Conservation (phyloP, 1,140 invertebrate species). For the Mactra quadrangularis region DNA sequence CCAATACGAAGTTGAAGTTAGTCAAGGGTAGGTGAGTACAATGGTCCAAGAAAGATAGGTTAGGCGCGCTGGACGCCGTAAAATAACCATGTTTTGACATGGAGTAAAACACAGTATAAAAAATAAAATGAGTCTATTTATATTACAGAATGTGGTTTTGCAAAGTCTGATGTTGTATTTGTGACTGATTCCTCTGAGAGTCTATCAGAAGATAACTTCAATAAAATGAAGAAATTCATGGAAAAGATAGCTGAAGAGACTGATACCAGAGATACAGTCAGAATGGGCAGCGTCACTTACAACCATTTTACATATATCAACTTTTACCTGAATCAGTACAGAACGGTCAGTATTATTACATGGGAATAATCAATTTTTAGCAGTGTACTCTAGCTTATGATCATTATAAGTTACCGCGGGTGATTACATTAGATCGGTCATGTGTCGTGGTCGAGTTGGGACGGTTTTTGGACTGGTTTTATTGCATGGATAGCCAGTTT, state of each 20-base stretch:
- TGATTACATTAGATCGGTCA: no score
- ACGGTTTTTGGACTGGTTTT: no score
- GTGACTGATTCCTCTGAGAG: conserved; percentile 62
- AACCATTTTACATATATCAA: conserved; percentile 44
- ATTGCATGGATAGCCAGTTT: no score
- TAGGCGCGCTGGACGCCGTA: no score
- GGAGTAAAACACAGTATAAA: no score
- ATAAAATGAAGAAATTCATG: conserved; percentile 55
- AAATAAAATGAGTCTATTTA: not conserved
- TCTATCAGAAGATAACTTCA: conserved; percentile 48
- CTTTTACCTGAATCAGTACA: conserved; percentile 61
- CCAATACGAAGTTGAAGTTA: no score
- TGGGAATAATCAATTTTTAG: not conserved
- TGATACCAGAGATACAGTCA: conserved; percentile 34
- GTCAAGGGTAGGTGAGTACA: no score
- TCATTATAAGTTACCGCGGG: no score
- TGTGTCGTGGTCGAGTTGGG: no score
- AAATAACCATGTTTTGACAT: no score
- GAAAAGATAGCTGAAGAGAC: conserved; percentile 16
- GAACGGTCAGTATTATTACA: conserved; percentile 5
- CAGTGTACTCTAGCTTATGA: no score
- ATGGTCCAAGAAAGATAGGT: no score
- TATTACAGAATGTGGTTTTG: conserved; percentile 32
- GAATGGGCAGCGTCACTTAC: conserved; percentile 63
- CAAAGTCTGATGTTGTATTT: conserved; percentile 68